Conservation (phyloP, 53 echinoderm and acorn worm species). For the Luidia sarsii region DNA sequence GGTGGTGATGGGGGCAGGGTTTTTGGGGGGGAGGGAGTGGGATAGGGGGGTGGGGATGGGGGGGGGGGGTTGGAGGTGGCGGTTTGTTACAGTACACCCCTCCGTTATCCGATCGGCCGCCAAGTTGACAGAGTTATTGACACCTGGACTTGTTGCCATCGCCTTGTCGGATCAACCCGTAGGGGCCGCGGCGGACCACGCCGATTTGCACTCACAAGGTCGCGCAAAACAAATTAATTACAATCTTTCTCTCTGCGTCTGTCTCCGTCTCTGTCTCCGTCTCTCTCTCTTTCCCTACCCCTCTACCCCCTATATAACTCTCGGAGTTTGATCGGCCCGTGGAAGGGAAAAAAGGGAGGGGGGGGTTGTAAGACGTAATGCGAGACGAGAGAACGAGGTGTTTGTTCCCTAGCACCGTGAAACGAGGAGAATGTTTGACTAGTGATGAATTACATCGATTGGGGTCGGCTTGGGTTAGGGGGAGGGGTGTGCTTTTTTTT, state of each 20-base stretch:
- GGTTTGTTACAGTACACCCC: no score
- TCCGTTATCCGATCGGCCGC: constrained; percentile 24
- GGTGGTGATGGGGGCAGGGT: no score
- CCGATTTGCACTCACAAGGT: constrained; percentile 50
- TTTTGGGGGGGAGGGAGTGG: constrained; percentile 5
- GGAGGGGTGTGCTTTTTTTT: neutral
- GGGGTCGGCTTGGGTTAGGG: neutral
- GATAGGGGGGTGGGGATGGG: no score
- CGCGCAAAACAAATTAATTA: constrained; percentile 88
- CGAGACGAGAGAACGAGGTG: neutral
- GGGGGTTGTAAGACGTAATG: constrained; percentile 63
- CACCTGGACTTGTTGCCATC: constrained; percentile 55
- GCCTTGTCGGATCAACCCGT: constrained; percentile 26
- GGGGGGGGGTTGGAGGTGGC: constrained; percentile 24
- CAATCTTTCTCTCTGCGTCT: constrained; percentile 56
- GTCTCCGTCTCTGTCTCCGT: no score
- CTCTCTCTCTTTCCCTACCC: no score
- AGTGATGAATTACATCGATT: constrained; percentile 21
- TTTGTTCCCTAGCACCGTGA: neutral
- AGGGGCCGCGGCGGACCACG: constrained; percentile 10
- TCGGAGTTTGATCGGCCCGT: no score
- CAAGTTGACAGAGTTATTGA: constrained; percentile 31
- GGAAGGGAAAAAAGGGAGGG: constrained; percentile 10
- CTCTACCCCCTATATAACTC: no score
- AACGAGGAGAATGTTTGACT: constrained; percentile 3